Evolutionary conservation across 2,888 invertebrate species (phyloP), one percentile per base, ranked within the genome.

Genomic region (Pomacea canaliculata): DNA sequence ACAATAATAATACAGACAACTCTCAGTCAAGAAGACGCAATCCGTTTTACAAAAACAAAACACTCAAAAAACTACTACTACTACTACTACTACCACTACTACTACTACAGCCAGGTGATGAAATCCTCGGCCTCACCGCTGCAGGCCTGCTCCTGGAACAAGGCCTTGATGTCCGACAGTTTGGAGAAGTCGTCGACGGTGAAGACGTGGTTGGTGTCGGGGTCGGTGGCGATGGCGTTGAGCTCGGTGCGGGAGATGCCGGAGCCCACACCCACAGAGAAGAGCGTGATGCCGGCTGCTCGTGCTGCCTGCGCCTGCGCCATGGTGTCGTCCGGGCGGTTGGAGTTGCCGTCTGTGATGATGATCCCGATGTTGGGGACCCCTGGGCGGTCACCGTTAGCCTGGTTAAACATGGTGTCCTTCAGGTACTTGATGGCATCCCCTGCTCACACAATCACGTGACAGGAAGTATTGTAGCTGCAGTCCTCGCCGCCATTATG

Each of bases 201-300:
- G 67, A 85, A 82, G 9, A 88, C 86, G 77, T 88, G 85, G 0
- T 82, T 79, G 66, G 73, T 81, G 65, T 86, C 85, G 3, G 89
- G 89, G 73, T 86, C 84, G 2, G 84, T 83, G 37, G 88, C 87
- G 27, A 89, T 85, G 10, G 80, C 84, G 70, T 86, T 86, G 71
- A 89, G 77, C 72, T 89, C 89, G 18, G 78, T 70, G 70, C 77
- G 81, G 56, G 73, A 76, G 63, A 77, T 73, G n/a, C 84, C 84
- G 1, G 19, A 49, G 9, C 87, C 87, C 46, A 87, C 83, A 51
- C 85, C 87, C 37, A 87, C 83, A n/a, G 85, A 80, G 76, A 85
- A 85, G 49, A 87, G 80, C 73, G 82, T 78, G 78, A 85, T 82
- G 46, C 83, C 83, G 48, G 78, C 76, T 9, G 83, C 69, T 63